Percentiles rank a stretch among this genome's conserved stretches.
phyloP scores from a whole-genome alignment of 2,888 invertebrate genomes.

The Dinocampus coccinellae region DNA sequence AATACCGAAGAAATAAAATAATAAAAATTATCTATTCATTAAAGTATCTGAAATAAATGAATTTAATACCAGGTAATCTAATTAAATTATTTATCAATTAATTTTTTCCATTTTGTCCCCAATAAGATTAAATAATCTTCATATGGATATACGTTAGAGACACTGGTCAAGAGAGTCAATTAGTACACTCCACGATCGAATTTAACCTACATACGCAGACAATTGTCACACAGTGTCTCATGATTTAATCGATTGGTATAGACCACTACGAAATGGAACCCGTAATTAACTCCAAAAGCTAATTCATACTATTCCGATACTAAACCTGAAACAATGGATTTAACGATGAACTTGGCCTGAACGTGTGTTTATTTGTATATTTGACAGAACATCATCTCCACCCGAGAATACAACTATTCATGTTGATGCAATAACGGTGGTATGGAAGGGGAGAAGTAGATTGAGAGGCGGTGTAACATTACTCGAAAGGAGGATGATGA shows the following conservation, averaged over 20 bases:
- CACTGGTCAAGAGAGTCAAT: conserved; percentile 24
- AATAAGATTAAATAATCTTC: conserved; percentile 7
- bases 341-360: conserved; percentile 49
- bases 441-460: not conserved
- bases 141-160: not conserved
- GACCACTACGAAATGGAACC: conserved; percentile 32
- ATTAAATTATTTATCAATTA: no score
- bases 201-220: conserved; percentile 19
- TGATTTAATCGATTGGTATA: conserved; percentile 15
- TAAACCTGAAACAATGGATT: conserved; percentile 41
- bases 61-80: no score
- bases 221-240: conserved; percentile 18
- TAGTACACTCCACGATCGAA: conserved; percentile 4
- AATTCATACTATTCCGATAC: conserved; percentile 53
- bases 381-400: not conserved
- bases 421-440: not conserved
- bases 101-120: not conserved
- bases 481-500: conserved; percentile 4
- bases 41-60: no score
- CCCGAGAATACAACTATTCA: not conserved
- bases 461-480: not conserved
- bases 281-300: conserved; percentile 51
- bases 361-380: conserved; percentile 33
- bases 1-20: no score
- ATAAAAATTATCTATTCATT: no score